Evolutionary conservation across 2,113 vertebrate genomes (phyloP), one percentile per base, ranked within the genome.

Genomic region (Ophthalmolycus amberensis): DNA sequence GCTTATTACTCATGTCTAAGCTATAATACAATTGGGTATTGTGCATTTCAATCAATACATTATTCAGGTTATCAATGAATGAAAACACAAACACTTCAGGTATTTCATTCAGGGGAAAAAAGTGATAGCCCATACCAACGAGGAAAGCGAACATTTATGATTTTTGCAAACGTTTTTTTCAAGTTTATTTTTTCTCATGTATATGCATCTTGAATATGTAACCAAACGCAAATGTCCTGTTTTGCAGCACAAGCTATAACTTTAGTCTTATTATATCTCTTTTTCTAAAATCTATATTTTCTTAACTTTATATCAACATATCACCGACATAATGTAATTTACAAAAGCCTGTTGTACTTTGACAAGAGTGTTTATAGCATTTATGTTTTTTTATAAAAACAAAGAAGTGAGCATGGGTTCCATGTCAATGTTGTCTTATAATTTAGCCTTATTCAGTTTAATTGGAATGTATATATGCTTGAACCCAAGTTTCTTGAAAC

Each of bases 391-490:
- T 62, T 25, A 15, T 48, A 16, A 22, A 59, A 76, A 29, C n/a
- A 44, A 22, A 58, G 11, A 22, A 37, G 60, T 27, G 0, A 38
- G 25, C 40, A 32, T 29, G 27, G 40, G 32, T 18, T 22, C 60
- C n/a, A 40, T 15, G 25, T 6, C 6, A 10, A 46, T 15, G 11
- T 32, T 25, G 34, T 52, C 10, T 37, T 52, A 10, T 48, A 70
- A 64, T 70, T 64, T 4, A 32, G 6, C 38, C 52, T 32, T 4
- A 73, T 46, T 75, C 6, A 37, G 32, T 75, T 75, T 29, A 84
- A 81, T 82, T 72, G 72, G 83, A 88, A 81, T 42, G 34, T n/a
- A 11, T 68, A 32, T 11, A 48, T 64, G 25, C 37, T 72, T 54
- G 40, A 84, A 46, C 56, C 40, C 7, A 4, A 54, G 69, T 82